phyloP scores from a whole-genome alignment of 2,113 vertebrate species.

The Lagopus muta region DNA sequence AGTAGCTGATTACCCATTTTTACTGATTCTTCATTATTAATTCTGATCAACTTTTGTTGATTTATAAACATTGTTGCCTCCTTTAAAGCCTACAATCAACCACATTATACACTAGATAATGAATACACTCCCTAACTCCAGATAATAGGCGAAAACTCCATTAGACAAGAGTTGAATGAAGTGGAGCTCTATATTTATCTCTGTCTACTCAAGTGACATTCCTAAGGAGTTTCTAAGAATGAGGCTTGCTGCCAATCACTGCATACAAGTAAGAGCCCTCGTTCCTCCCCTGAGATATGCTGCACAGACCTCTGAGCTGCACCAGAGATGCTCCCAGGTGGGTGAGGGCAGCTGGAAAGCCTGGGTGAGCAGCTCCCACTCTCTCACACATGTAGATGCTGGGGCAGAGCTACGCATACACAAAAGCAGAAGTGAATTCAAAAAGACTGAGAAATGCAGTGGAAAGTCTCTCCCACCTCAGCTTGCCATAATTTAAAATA shows the following conservation, averaged over 20 bases:
- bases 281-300: not conserved
- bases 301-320: not conserved
- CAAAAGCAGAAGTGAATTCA: not conserved
- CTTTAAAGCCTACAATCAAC: conserved; percentile 55
- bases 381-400: not conserved
- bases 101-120: conserved; percentile 45
- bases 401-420: not conserved
- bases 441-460: not conserved
- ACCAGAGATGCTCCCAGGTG: not conserved
- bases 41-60: conserved; percentile 64
- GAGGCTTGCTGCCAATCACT: conserved; percentile 32
- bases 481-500: not conserved
- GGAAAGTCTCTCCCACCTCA: not conserved
- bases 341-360: not conserved
- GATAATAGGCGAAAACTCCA: conserved; percentile 51
- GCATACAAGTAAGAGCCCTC: not conserved
- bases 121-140: conserved; percentile 54
- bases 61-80: conserved; percentile 53
- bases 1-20: conserved; percentile 57
- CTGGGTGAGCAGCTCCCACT: not conserved
- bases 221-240: conserved; percentile 4
- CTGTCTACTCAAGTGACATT: not conserved
- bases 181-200: conserved; percentile 13
- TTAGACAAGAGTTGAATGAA: conserved; percentile 45
- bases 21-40: conserved; percentile 53